Percentiles rank a stretch among this genome's conserved stretches.
Evolutionary conservation across 2,797 vertebrate genomes (phyloP).

Genomic region (Adelosebastes latens): DNA sequence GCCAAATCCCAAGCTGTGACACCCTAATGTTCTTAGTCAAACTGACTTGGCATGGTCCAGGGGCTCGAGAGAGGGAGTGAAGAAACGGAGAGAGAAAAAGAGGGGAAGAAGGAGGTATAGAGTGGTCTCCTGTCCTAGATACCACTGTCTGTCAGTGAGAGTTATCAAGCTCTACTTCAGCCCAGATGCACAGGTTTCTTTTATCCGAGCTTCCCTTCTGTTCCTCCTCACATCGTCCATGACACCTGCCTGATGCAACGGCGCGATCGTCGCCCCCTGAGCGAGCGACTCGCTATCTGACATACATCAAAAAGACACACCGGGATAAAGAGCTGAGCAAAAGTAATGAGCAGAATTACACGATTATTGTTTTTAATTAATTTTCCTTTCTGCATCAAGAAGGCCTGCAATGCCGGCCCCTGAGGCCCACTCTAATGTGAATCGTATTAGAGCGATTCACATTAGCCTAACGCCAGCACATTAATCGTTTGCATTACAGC

Average conservation of each 20-base stretch:
- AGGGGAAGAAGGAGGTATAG: slow-evolving; percentile 16
- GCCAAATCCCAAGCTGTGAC: slow-evolving; percentile 81
- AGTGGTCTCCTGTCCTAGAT: slow-evolving; percentile 70
- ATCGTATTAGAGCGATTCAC: slow-evolving; percentile 64
- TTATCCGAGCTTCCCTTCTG: slow-evolving; percentile 63
- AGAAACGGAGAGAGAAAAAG: slow-evolving; percentile 31
- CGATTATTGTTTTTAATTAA: slow-evolving; percentile 78
- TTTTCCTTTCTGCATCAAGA: slow-evolving; percentile 66
- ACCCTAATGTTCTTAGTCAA: slow-evolving; percentile 81
- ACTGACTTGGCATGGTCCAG: slow-evolving; percentile 71
- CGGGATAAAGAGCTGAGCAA: slow-evolving; percentile 53
- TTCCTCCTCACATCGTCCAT: slow-evolving; percentile 44
- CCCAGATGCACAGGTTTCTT: slow-evolving; percentile 67
- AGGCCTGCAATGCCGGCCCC: slow-evolving; percentile 48
- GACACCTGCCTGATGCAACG: slow-evolving; percentile 69
- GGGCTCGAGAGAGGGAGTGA: slow-evolving; percentile 46
- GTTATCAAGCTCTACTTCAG: slow-evolving; percentile 57
- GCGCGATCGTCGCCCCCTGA: slow-evolving; percentile 25
- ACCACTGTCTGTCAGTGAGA: slow-evolving; percentile 56
- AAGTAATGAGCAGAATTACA: slow-evolving; percentile 70
- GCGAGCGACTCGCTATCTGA: slow-evolving; percentile 49
- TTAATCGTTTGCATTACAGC: slow-evolving; percentile 67
- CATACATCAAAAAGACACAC: slow-evolving; percentile 58
- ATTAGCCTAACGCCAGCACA: slow-evolving; percentile 61
- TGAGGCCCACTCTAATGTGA: slow-evolving; percentile 66